Evolutionary conservation across 2,113 vertebrate genomes (phyloP).

Genomic region (Sprattus sprattus): DNA sequence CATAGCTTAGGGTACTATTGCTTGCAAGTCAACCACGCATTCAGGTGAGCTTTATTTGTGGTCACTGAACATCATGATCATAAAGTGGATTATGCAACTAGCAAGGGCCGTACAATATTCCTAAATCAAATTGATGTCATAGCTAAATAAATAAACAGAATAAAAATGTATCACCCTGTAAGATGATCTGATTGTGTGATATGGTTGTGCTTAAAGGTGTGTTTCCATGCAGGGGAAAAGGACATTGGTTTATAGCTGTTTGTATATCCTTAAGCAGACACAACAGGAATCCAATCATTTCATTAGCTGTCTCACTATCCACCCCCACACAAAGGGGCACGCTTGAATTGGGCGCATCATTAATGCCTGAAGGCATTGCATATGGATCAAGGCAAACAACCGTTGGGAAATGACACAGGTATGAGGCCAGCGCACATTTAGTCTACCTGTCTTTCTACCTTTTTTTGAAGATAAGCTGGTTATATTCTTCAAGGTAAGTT

Average conservation of each 20-base stretch:
- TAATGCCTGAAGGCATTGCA: neutral
- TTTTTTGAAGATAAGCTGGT: no score
- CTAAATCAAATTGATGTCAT: neutral
- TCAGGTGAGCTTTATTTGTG: neutral
- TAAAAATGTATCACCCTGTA: neutral
- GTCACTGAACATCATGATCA: neutral
- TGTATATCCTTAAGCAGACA: neutral
- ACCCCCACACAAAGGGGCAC: neutral
- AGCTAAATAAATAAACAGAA: neutral
- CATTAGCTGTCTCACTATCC: neutral
- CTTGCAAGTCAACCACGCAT: neutral
- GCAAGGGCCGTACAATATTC: neutral
- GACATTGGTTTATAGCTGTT: neutral
- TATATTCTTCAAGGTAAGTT: no score
- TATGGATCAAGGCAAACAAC: neutral
- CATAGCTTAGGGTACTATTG: neutral
- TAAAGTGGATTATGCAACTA: neutral
- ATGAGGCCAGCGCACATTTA: neutral
- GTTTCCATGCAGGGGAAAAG: no score
- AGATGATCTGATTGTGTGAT: neutral
- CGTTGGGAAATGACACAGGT: neutral
- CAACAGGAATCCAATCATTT: neutral
- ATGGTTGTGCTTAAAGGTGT: neutral
- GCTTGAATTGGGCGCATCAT: neutral
- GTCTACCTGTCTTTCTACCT: no score